Evolutionary conservation across 2,797 vertebrate species (phyloP).

Genomic region (Crenuchus spilurus): DNA sequence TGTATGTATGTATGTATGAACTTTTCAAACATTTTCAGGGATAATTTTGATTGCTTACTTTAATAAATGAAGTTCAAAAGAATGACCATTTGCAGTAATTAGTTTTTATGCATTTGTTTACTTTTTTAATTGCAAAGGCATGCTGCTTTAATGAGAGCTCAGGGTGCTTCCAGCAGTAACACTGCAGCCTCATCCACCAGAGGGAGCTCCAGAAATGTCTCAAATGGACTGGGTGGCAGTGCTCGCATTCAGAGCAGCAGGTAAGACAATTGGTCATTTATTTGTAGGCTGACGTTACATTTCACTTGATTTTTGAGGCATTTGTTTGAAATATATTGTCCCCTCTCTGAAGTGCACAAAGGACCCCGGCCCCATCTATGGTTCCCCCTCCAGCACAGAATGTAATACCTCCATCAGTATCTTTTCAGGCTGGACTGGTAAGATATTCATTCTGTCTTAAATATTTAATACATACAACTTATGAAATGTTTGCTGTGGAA

Average conservation of each 20-base stretch:
- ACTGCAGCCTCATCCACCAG: slow-evolving; percentile 60
- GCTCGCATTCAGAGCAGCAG: slow-evolving; percentile 70
- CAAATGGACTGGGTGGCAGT: slow-evolving; percentile 65
- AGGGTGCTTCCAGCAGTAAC: slow-evolving; percentile 65
- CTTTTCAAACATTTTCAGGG: no score
- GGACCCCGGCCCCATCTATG: slow-evolving; percentile 65
- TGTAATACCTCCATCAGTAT: slow-evolving; percentile 72
- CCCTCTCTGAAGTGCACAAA: slow-evolving; percentile 52
- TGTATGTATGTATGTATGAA: no score
- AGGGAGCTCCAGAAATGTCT: slow-evolving; percentile 63
- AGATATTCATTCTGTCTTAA: slow-evolving; percentile 38
- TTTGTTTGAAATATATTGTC: not conserved
- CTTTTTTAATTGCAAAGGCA: slow-evolving; percentile 64
- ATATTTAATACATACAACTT: slow-evolving; percentile 24
- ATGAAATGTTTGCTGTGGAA: not conserved
- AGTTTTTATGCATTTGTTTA: not conserved
- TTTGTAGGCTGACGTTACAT: not conserved
- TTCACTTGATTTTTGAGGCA: not conserved
- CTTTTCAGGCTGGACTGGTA: slow-evolving; percentile 79
- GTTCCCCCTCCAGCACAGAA: slow-evolving; percentile 63
- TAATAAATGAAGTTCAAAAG: not conserved
- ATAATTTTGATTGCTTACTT: no score
- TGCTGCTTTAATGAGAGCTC: slow-evolving; percentile 76
- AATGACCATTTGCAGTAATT: not conserved
- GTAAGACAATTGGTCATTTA: slow-evolving; percentile 60